Evolutionary conservation across 2,113 vertebrate genomes (phyloP), one percentile per base, ranked within the genome.

Genomic region (Nesogale talazaci): DNA sequence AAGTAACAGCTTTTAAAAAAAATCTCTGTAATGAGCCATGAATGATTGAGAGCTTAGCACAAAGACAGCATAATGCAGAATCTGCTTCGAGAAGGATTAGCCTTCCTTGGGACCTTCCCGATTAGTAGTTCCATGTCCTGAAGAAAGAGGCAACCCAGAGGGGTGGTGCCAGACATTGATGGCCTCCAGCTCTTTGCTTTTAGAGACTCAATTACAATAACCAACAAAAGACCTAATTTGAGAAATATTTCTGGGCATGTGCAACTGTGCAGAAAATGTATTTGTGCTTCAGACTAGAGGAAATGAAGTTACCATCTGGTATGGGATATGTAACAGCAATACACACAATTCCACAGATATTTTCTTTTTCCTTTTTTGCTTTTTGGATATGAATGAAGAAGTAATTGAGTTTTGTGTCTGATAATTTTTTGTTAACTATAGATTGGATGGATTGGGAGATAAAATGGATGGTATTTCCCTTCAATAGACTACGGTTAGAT

Each of bases 11-110:
- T 69, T 88, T 96, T 85, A 93, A 90, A 95, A 15, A 36, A 70
- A 95, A 94, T 95, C 91, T 97, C 92, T 93, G 88, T 92, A 97
- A 93, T 94, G 94, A 97, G 81, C 95, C 92, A 3, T 95, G 92
- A 96, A 95, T 23, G 52, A 85, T 40, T 31, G 74, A 86, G 67
- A 96, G 94, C 16, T 77, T 63, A 88, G 80, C 85, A 96, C 89
- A 95, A 96, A 92, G 88, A 40, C 85, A 88, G 0, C 5, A 0
- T 70, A 5, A 0, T 40, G 4, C 61, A 70, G 61, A 17, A 1
- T 82, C 91, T 0, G 0, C 89, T 92, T 95, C 84, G 88, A 19
- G 75, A 89, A 56, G 63, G n/a, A 14, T 92, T 61, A 65, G 16
- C 56, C 72, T 95, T 94, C 95, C 89, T 87, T 34, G 61, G 89